Conservation (phyloP, 2,797 vertebrate genomes). For the Hyperoplus lanceolatus region DNA sequence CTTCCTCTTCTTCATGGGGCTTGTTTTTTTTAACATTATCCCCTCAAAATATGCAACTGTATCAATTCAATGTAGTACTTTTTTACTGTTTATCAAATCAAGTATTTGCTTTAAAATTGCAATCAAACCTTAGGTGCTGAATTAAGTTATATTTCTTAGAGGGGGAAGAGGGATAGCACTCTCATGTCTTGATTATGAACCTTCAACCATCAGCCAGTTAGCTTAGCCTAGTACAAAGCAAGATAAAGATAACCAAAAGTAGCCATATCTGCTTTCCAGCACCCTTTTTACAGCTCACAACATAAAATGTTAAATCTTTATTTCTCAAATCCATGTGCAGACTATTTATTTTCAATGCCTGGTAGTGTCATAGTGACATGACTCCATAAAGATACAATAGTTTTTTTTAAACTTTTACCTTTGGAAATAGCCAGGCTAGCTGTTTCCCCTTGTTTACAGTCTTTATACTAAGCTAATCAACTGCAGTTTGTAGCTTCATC, state of each 20-base stretch:
- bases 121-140: not conserved
- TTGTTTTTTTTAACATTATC: slow-evolving; percentile 33
- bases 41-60: slow-evolving; percentile 23
- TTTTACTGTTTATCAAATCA: slow-evolving; percentile 3
- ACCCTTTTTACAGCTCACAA: not conserved
- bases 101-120: not conserved
- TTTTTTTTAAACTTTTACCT: too few species aligned
- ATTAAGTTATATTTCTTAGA: not conserved
- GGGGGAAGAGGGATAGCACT: not conserved
- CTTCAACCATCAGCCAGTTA: not conserved
- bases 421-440: not conserved
- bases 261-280: not conserved
- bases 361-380: not conserved
- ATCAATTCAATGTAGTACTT: slow-evolving; percentile 1
- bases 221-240: slow-evolving; percentile 7
- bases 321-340: not conserved
- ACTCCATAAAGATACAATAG: not conserved
- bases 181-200: not conserved
- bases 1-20: slow-evolving; percentile 28
- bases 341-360: not conserved
- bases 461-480: not conserved
- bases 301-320: not conserved
- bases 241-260: not conserved
- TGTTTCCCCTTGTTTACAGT: not conserved
- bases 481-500: not conserved